A percentile compares a stretch with the other conserved stretches of the same genome.
Evolutionary conservation across 2,113 vertebrate species (phyloP).

Genomic region (Odontophorus gujanensis): DNA sequence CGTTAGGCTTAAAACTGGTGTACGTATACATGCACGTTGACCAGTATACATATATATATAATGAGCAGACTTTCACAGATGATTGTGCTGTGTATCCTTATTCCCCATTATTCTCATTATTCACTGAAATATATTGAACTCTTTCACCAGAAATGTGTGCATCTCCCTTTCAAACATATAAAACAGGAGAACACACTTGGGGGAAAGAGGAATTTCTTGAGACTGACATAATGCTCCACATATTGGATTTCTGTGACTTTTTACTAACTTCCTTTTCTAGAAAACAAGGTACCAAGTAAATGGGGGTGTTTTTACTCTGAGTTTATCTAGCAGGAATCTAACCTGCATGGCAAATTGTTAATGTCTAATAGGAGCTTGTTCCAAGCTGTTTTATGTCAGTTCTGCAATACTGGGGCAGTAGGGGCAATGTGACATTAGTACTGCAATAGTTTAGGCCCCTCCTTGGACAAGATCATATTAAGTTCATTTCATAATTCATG

Average conservation of each 20-base stretch:
- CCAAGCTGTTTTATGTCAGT: slow-evolving; percentile 55
- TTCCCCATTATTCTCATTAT: background rate
- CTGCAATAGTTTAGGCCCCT: background rate
- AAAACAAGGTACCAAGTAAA: slow-evolving; percentile 73
- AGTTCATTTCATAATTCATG: slow-evolving; percentile 65
- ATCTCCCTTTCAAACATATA: slow-evolving; percentile 76
- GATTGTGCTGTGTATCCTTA: background rate
- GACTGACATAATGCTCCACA: slow-evolving; percentile 73
- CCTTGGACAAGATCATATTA: background rate
- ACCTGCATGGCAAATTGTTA: slow-evolving; percentile 53
- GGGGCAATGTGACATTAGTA: background rate
- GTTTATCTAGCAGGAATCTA: slow-evolving; percentile 70
- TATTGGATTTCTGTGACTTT: slow-evolving; percentile 79
- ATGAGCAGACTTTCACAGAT: background rate
- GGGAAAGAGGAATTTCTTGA: slow-evolving; percentile 75
- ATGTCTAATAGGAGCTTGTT: slow-evolving; percentile 54
- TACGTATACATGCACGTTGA: background rate
- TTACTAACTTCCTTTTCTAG: slow-evolving; percentile 70
- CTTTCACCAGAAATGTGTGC: slow-evolving; percentile 53
- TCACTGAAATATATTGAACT: slow-evolving; percentile 8
- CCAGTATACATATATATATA: background rate
- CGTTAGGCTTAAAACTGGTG: background rate
- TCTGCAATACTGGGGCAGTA: background rate
- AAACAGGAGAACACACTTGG: slow-evolving; percentile 82
- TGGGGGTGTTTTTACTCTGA: slow-evolving; percentile 64